Conservation (phyloP, 2,113 vertebrate genomes). For the Malurus elegans region DNA sequence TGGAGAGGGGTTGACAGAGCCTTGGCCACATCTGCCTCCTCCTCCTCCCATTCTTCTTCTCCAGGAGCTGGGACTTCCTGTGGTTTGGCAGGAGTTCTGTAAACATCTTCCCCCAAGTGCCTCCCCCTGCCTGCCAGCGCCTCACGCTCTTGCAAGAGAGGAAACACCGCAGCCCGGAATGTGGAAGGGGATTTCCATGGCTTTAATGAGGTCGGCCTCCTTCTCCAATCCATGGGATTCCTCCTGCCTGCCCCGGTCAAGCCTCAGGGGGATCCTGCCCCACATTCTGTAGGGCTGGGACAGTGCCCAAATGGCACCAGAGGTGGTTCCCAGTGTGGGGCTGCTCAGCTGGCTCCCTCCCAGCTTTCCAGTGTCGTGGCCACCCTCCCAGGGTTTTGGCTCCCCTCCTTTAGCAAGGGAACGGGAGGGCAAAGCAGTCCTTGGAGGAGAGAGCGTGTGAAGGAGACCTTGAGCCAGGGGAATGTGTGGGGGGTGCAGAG, state of each 20-base stretch:
- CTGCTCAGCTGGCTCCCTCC: background rate
- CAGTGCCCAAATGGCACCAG: background rate
- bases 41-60: constrained; percentile 1
- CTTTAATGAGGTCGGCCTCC: background rate
- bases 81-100: constrained; percentile 60
- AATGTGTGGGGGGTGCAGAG: background rate
- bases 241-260: accelerated
- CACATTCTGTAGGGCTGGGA: background rate
- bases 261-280: background rate
- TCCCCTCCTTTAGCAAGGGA: background rate
- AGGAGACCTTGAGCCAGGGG: background rate
- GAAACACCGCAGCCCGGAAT: constrained; percentile 1
- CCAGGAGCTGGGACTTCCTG: constrained; percentile 53
- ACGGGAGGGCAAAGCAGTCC: background rate
- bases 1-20: constrained; percentile 3
- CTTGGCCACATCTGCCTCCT: constrained; percentile 4
- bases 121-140: background rate
- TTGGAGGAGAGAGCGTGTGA: background rate
- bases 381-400: background rate
- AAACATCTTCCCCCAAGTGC: constrained; percentile 48
- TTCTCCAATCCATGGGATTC: background rate
- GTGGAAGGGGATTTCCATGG: constrained; percentile 39
- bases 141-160: background rate
- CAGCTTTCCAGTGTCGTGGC: background rate
- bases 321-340: background rate